Evolutionary conservation across 2,113 vertebrate genomes (phyloP).

Genomic region (Proteles cristata): DNA sequence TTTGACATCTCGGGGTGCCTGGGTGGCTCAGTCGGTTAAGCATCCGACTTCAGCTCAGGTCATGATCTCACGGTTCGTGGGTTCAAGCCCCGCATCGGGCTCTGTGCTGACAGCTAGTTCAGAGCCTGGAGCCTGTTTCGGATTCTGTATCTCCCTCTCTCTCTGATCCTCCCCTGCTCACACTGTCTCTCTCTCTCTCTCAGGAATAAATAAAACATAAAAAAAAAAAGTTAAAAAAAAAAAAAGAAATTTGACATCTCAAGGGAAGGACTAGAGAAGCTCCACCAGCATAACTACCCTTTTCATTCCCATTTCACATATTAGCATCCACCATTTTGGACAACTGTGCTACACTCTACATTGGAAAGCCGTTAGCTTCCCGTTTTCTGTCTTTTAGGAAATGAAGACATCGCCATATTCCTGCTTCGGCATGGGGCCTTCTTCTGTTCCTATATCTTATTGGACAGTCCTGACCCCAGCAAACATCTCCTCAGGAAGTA

Average conservation of each 20-base stretch:
- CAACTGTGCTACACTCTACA: rapidly evolving
- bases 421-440: conserved; percentile 94
- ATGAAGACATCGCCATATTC: conserved; percentile 93
- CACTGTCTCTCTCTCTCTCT: no score
- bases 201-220: no score
- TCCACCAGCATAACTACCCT: rapidly evolving
- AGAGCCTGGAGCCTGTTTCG: no score
- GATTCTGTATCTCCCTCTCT: no score
- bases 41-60: no score
- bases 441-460: conserved; percentile 95
- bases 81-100: no score
- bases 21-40: no score
- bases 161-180: no score
- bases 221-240: no score
- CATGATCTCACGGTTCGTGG: no score
- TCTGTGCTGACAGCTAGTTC: no score
- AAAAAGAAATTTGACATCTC: not conserved
- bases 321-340: not conserved
- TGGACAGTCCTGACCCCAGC: conserved; percentile 93
- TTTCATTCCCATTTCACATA: conserved; percentile 47
- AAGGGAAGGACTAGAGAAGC: not conserved
- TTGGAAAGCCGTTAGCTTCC: not conserved
- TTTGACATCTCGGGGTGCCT: rapidly evolving
- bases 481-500: conserved; percentile 90
- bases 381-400: conserved; percentile 84